A percentile compares a stretch with the other conserved stretches of the same genome.
Conservation (phyloP, 2,797 vertebrate genomes). For the Halcyon badia region DNA sequence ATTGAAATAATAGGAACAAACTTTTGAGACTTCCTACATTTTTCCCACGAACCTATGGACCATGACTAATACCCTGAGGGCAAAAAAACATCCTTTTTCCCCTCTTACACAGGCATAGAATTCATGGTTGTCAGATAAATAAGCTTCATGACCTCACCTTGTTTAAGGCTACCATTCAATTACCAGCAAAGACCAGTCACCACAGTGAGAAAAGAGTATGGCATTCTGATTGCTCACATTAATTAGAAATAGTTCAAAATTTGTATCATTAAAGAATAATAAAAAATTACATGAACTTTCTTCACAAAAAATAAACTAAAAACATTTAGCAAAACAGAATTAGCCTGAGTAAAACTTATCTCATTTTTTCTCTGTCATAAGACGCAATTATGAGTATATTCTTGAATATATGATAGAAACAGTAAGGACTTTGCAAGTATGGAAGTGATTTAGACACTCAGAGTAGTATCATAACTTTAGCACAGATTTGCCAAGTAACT, state of each 20-base stretch:
- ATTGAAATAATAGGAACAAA: slow-evolving; percentile 88
- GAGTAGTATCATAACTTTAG: slow-evolving; percentile 65
- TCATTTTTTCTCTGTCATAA: slow-evolving; percentile 45
- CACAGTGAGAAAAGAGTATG: slow-evolving; percentile 36
- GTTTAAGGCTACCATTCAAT: slow-evolving; percentile 78
- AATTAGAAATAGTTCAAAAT: slow-evolving; percentile 61
- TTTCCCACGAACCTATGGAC: slow-evolving; percentile 85
- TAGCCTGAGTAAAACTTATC: slow-evolving; percentile 33
- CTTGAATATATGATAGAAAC: slow-evolving; percentile 68
- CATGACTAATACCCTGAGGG: slow-evolving; percentile 87
- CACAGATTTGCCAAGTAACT: slow-evolving; percentile 66
- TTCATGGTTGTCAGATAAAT: slow-evolving; percentile 81
- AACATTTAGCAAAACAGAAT: slow-evolving; percentile 26
- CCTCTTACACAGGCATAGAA: slow-evolving; percentile 80
- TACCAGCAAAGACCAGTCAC: slow-evolving; percentile 64
- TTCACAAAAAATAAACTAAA: slow-evolving; percentile 44
- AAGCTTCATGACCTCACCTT: slow-evolving; percentile 83
- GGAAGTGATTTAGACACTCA: slow-evolving; percentile 67
- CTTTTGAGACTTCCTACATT: slow-evolving; percentile 88
- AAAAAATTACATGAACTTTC: not conserved
- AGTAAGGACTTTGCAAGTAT: slow-evolving; percentile 56
- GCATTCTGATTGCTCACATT: slow-evolving; percentile 63
- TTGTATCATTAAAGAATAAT: not conserved
- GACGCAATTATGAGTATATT: slow-evolving; percentile 66
- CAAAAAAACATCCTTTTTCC: slow-evolving; percentile 82